A percentile compares a stretch with the other conserved stretches of the same genome.
These are phyloP conservation scores for Periophthalmus modestus DNA, from an alignment of 2,113 vertebrate species.

Conservation along the genomic window DNA sequence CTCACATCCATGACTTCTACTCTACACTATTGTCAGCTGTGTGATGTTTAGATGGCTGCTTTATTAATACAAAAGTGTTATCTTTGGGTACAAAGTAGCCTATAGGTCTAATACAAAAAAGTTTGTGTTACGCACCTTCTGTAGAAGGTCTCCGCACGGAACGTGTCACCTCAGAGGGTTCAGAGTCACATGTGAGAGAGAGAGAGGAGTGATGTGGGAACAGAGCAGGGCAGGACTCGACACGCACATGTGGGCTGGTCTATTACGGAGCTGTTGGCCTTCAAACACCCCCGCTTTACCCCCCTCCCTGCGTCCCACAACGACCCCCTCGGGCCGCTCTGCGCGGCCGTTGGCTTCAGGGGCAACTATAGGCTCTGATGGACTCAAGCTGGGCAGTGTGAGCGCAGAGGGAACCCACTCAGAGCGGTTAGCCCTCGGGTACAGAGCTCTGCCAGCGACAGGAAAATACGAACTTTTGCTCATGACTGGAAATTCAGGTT, in stretches of 20 bases:
- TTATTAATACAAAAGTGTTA: not conserved
- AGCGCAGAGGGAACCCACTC: conserved; percentile 22
- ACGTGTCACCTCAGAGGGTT: conserved; percentile 25
- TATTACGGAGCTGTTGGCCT: conserved; percentile 13
- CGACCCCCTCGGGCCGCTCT: not conserved
- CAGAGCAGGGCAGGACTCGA: conserved; percentile 55
- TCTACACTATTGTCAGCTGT: not conserved
- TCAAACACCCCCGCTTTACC: conserved; percentile 31
- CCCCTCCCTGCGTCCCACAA: conserved; percentile 11
- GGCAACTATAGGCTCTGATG: not conserved
- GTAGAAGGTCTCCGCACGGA: conserved; percentile 8
- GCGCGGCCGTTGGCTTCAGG: not conserved
- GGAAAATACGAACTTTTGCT: not conserved
- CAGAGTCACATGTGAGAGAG: conserved; percentile 20
- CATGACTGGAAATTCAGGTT: conserved; percentile 40
- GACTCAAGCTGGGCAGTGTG: not conserved
- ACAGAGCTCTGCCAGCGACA: not conserved
- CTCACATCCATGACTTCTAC: not conserved
- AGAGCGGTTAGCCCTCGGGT: conserved; percentile 24
- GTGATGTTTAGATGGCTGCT: not conserved
- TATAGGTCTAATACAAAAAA: no score
- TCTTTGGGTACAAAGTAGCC: not conserved
- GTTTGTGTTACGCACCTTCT: conserved; percentile 8
- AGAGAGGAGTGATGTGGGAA: conserved; percentile 37
- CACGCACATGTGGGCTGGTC: conserved; percentile 64